Evolutionary conservation across 1,140 invertebrate species (phyloP).

Genomic region (Euschistus heros): DNA sequence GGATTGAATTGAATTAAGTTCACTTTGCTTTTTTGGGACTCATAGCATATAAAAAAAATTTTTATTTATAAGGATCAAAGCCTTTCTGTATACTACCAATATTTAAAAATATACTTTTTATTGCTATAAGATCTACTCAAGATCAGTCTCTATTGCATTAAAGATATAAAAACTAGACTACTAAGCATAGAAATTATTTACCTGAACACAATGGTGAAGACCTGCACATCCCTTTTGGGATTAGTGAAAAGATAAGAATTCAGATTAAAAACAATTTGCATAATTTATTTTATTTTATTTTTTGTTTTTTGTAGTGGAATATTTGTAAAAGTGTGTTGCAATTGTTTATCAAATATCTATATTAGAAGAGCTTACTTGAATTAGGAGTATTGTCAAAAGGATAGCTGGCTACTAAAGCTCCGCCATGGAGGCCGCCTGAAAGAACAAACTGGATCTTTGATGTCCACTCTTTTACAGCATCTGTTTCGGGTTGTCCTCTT

Average conservation of each 20-base stretch:
- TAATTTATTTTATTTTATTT: background rate
- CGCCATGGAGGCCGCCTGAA: slow-evolving; percentile 82
- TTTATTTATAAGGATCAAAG: too few relatives aligned
- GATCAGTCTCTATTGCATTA: too few relatives aligned
- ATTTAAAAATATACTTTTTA: too few relatives aligned
- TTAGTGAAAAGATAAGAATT: slow-evolving; percentile 1
- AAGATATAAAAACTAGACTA: too few relatives aligned
- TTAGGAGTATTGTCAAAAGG: slow-evolving; percentile 69
- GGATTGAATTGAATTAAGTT: too few relatives aligned
- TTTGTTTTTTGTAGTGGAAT: background rate
- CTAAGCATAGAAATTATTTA: slow-evolving; percentile 38
- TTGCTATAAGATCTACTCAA: too few relatives aligned
- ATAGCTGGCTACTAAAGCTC: slow-evolving; percentile 83
- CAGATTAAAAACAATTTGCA: background rate
- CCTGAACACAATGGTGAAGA: slow-evolving; percentile 68
- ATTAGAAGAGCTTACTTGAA: slow-evolving; percentile 2
- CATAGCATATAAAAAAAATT: too few relatives aligned
- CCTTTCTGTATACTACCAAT: too few relatives aligned
- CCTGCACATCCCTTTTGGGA: slow-evolving; percentile 54
- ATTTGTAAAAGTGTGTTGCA: background rate
- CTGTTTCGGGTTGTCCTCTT: slow-evolving; percentile 79
- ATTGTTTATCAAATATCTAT: too few relatives aligned
- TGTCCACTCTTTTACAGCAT: slow-evolving; percentile 88
- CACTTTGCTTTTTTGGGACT: too few relatives aligned
- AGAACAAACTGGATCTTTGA: slow-evolving; percentile 84